Conservation (phyloP, 2,888 invertebrate genomes). For the Perdita meconis region DNA sequence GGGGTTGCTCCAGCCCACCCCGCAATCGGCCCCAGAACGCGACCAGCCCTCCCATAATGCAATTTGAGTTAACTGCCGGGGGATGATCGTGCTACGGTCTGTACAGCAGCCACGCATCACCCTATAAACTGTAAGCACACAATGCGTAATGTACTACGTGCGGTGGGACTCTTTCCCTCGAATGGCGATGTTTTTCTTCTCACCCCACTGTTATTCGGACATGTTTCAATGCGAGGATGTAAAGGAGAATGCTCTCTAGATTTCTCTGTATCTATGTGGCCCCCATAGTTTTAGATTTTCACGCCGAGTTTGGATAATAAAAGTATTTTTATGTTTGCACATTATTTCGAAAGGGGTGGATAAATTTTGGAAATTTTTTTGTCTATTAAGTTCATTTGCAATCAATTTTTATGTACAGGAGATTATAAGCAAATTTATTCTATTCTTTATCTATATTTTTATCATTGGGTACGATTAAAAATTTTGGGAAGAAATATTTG, state of each 20-base stretch:
- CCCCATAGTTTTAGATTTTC: not conserved
- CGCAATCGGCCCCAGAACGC: constrained; percentile 66
- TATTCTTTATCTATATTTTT: too few relatives aligned
- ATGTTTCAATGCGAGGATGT: constrained; percentile 12
- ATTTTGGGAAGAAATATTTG: too few relatives aligned
- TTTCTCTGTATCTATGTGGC: not conserved
- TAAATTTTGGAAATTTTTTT: too few relatives aligned
- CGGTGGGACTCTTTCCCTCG: constrained; percentile 65
- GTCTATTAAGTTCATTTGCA: too few relatives aligned
- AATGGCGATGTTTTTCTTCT: constrained; percentile 62
- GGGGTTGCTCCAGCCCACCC: constrained; percentile 51
- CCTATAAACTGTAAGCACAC: constrained; percentile 76
- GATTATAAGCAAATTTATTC: too few relatives aligned
- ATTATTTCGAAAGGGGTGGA: too few relatives aligned
- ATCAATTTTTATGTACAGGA: too few relatives aligned
- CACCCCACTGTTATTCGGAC: constrained; percentile 31
- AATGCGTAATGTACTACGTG: constrained; percentile 73
- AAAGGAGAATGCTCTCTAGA: not conserved
- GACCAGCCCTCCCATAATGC: constrained; percentile 77
- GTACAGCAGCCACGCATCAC: constrained; percentile 65
- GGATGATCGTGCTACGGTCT: constrained; percentile 66
- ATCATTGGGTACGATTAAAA: too few relatives aligned
- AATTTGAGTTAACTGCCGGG: constrained; percentile 81
- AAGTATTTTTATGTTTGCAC: too few relatives aligned
- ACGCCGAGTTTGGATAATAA: not conserved